These are phyloP conservation scores for Octodon degus DNA, from an alignment of 2,113 vertebrate genomes.

Conservation along the genomic window DNA sequence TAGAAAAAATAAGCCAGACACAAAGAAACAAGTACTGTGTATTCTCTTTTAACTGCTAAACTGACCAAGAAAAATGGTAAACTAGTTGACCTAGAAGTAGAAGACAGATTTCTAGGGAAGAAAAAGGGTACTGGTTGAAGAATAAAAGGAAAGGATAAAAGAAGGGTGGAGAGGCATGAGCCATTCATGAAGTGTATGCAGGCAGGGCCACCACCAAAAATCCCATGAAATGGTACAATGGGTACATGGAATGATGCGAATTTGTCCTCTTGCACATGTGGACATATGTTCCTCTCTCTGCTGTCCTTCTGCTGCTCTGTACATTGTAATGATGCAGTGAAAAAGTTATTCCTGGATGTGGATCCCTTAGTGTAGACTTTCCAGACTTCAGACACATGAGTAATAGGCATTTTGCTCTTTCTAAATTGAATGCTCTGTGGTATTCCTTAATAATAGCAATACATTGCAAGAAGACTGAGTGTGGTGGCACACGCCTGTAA, in stretches of 20 bases:
- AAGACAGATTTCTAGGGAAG: too few species aligned
- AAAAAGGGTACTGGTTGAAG: too few species aligned
- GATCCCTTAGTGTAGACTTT: not conserved
- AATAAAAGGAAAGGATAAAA: not conserved
- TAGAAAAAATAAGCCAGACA: not conserved
- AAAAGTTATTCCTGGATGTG: accelerated
- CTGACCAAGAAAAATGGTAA: not conserved
- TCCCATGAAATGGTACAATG: too few species aligned
- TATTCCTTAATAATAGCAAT: not conserved
- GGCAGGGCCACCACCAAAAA: not conserved
- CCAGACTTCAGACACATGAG: not conserved
- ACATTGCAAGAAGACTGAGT: too few species aligned
- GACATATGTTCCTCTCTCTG: not conserved
- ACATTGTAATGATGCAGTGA: too few species aligned
- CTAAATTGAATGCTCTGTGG: not conserved
- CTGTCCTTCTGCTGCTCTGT: not conserved
- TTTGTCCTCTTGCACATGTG: not conserved
- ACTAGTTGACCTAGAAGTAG: not conserved
- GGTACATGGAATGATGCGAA: not conserved
- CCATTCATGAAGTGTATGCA: too few species aligned
- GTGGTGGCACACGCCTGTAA: too few species aligned
- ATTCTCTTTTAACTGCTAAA: not conserved
- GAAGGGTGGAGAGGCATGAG: not conserved
- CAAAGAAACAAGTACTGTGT: not conserved
- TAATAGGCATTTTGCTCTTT: not conserved